Evolutionary conservation across 2,797 vertebrate genomes (phyloP), one percentile per base, ranked within the genome.

Genomic region (Decapterus maruadsi): DNA sequence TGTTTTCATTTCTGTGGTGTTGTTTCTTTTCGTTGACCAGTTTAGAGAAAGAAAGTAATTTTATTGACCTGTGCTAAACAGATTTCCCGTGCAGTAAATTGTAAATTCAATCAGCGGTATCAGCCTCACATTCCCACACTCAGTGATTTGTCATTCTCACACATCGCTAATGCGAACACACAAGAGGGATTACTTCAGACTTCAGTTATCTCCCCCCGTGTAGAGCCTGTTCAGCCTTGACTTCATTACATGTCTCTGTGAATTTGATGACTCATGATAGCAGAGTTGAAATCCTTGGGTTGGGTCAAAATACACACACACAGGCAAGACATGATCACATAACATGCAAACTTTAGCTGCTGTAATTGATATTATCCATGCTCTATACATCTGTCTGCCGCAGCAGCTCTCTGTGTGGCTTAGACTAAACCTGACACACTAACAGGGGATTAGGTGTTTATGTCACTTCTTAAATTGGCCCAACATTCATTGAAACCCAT

Each of bases 381-480:
- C 51, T 82, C 69, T 73, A 12, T n/a, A 4, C 48, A 53, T 77
- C 58, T 13, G 58, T 54, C 20, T 81, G 68, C 22, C 13, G 22
- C 58, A 51, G 66, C 72, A 45, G 74, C 72, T 59, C 54, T 34
- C 51, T 26, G 54, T 20, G 16, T 48, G 68, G 81, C n/a, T 93
- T 81, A 81, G 64, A 48, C 54, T 90, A 65, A 80, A 89, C 76
- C 82, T 79, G 72, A 76, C 53, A 11, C 8, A 29, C 72, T 89
- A 86, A 90, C 62, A 72, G 43, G 48, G 84, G 89, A 90, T 92
- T 89, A 84, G 46, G n/a, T 80, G 62, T 85, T 89, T 85, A 83
- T 88, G 70, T 90, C 78, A 77, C 82, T 72, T 77, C 26, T 1
- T 85, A 85, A 85, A 11, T 83, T 42, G 8, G 42, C 75, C 54